phyloP scores from a whole-genome alignment of 2,113 vertebrate genomes.

The Protomyctophum bolini region DNA sequence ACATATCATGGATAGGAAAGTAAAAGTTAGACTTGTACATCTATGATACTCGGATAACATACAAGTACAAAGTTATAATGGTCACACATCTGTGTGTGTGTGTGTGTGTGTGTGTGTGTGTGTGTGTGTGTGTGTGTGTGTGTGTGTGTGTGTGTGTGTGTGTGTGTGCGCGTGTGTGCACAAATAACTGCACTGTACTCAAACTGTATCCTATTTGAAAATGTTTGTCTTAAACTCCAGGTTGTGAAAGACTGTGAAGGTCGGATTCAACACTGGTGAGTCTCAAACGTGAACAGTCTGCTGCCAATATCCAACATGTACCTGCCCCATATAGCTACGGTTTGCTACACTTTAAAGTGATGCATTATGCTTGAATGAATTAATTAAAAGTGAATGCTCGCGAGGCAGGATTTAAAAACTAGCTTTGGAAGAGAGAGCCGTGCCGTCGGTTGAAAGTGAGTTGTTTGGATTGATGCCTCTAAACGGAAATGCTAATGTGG shows the following conservation, averaged over 20 bases:
- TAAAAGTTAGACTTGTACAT: too few relatives aligned
- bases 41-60: too few relatives aligned
- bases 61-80: too few relatives aligned
- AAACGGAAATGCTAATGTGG: slow-evolving; percentile 8
- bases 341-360: not conserved
- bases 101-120: too few relatives aligned
- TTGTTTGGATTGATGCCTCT: not conserved
- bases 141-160: too few relatives aligned
- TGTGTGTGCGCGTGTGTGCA: too few relatives aligned
- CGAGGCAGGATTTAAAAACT: not conserved
- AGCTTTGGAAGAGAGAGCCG: not conserved
- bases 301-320: not conserved
- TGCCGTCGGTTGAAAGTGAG: not conserved
- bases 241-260: slow-evolving; percentile 94
- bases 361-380: slow-evolving; percentile 3
- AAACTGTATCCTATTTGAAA: slow-evolving; percentile 5
- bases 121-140: too few relatives aligned
- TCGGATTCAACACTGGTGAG: slow-evolving; percentile 96
- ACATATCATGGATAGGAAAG: too few relatives aligned
- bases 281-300: not conserved
- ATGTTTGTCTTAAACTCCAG: slow-evolving; percentile 86
- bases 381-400: not conserved
- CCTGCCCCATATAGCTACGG: not conserved
- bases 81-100: too few relatives aligned
- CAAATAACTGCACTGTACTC: too few relatives aligned